phyloP scores from a whole-genome alignment of 23 tunicate genomes.

The Trididemnum clinides region DNA sequence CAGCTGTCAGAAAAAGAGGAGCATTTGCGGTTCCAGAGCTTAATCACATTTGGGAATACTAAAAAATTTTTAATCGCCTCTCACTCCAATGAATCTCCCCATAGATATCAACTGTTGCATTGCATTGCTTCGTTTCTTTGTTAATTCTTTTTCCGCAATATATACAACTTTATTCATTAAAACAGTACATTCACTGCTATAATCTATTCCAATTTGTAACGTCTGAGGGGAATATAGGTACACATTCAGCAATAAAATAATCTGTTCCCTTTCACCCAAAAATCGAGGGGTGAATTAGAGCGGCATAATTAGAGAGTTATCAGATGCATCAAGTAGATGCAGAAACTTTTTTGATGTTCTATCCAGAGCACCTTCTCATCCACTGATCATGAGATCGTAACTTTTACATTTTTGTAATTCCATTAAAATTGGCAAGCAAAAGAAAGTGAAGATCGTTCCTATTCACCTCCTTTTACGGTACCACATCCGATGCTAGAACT shows the following conservation, averaged over 20 bases:
- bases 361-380: not conserved
- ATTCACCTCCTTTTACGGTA: conserved; percentile 8
- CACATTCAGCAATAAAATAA: not conserved
- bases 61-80: not conserved
- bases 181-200: not conserved
- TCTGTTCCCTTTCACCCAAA: not conserved
- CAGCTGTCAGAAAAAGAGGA: not conserved
- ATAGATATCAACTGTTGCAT: not conserved
- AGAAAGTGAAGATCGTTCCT: not conserved
- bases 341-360: not conserved
- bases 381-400: not conserved
- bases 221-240: not conserved
- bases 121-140: not conserved
- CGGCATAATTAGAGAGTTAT: not conserved
- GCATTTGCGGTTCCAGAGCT: not conserved
- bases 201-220: not conserved
- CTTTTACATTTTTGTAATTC: not conserved
- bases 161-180: no score
- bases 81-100: not conserved
- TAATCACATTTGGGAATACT: not conserved
- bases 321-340: not conserved
- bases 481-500: no score
- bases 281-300: not conserved
- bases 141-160: not conserved
- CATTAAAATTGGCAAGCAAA: not conserved